phyloP scores from a whole-genome alignment of 2,113 vertebrate species.

The Rafetus swinhoei region DNA sequence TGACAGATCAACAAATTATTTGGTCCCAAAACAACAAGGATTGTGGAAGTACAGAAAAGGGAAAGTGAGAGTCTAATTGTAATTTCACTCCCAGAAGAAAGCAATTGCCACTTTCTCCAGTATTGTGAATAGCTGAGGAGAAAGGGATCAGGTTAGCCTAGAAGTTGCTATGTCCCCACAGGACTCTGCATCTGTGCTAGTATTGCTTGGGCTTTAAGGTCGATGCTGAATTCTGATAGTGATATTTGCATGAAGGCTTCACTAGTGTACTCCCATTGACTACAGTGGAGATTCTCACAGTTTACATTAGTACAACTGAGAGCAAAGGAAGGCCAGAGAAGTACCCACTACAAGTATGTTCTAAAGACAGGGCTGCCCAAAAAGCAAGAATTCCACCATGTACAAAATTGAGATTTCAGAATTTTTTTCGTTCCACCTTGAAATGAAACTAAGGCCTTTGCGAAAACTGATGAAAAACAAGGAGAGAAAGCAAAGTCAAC shows the following conservation, averaged over 20 bases:
- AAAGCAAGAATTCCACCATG: background rate
- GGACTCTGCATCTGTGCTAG: background rate
- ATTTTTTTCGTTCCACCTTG: too few relatives aligned
- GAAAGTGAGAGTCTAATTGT: background rate
- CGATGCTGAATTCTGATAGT: background rate
- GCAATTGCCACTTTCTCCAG: background rate
- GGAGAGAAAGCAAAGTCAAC: background rate
- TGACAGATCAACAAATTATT: background rate
- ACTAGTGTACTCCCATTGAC: background rate
- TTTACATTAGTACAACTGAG: background rate
- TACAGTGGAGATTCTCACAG: background rate
- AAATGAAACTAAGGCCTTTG: background rate
- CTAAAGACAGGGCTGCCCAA: background rate
- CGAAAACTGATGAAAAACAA: background rate
- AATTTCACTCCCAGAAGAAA: background rate
- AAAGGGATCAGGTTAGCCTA: background rate
- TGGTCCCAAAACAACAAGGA: accelerated
- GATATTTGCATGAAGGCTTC: background rate
- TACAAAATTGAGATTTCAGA: background rate
- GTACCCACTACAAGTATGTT: background rate
- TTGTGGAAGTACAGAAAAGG: background rate
- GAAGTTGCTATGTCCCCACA: background rate
- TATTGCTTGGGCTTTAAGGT: background rate
- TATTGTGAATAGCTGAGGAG: accelerated
- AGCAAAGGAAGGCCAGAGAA: background rate